Base-by-base conservation (phyloP, 2,113 vertebrate species). In the Xyliphius kryptos region DNA sequence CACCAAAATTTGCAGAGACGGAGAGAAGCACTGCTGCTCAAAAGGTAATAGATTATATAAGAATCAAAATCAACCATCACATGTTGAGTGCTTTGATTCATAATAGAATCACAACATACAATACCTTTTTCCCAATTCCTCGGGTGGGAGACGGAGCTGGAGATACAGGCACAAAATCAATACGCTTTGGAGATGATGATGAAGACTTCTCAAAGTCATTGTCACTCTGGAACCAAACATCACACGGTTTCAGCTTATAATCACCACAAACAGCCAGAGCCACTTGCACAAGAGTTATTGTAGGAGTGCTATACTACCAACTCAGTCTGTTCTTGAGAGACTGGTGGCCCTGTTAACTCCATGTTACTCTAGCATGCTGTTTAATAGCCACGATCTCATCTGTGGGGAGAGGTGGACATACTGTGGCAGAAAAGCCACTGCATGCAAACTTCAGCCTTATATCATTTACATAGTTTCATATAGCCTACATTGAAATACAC, bases 51-150 rank as follows among this genome's bases (percentile, higher is more conserved):
- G 61, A 68, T 2, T 57, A 19, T 52, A 0, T n/a, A n/a, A n/a
- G n/a, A n/a, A 17, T 19, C 1, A n/a, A n/a, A n/a, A n/a, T n/a
- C n/a, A n/a, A n/a, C n/a, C n/a, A n/a, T n/a, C n/a, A n/a, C n/a
- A n/a, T n/a, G n/a, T n/a, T n/a, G n/a, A n/a, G n/a, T n/a, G n/a
- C n/a, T n/a, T n/a, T n/a, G n/a, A n/a, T n/a, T n/a, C n/a, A n/a
- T n/a, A n/a, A n/a, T n/a, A n/a, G n/a, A n/a, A n/a, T n/a, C n/a
- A n/a, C n/a, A n/a, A n/a, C n/a, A n/a, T n/a, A n/a, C n/a, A n/a
- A n/a, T n/a, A 94, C 92, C 89, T 98, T 98, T 77, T 96, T 98
- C 16, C 93, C 92, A 14, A 98, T 93, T 50, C 94, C 94, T 84
- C 92, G 90, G 22, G 94, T 97, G 43, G 95, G 94, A 6, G 95